A percentile compares a stretch with the other conserved stretches of the same genome.
Conservation (phyloP, 2,888 invertebrate genomes). For the Zygaena filipendulae region DNA sequence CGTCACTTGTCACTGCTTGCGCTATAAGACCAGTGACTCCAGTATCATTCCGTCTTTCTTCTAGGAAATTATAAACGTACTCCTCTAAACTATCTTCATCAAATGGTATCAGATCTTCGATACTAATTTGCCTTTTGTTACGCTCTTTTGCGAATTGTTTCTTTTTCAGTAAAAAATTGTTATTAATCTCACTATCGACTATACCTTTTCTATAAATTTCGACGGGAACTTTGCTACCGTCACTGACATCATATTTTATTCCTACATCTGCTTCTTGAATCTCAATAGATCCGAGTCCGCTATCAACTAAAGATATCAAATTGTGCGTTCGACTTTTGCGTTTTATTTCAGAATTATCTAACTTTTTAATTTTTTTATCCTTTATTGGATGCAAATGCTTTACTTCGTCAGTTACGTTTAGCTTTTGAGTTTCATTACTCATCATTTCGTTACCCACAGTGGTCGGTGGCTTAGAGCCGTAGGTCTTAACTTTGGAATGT, state of each 20-base stretch:
- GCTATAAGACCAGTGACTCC: conserved; percentile 47
- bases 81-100: conserved; percentile 53
- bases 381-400: conserved; percentile 66
- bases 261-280: conserved; percentile 69
- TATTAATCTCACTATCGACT: conserved; percentile 62
- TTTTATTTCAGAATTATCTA: conserved; percentile 26
- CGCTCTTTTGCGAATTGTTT: conserved; percentile 25
- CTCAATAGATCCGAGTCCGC: conserved; percentile 59
- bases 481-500: conserved; percentile 87
- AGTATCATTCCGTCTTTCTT: conserved; percentile 44
- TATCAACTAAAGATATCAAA: conserved; percentile 44
- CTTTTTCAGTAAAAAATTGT: conserved; percentile 22
- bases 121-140: conserved; percentile 39
- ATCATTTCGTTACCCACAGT: conserved; percentile 36
- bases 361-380: conserved; percentile 38
- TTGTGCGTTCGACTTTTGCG: conserved; percentile 41
- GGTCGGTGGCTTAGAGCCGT: conserved; percentile 70
- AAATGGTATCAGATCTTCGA: conserved; percentile 53
- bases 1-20: conserved; percentile 45
- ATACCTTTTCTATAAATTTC: conserved; percentile 72
- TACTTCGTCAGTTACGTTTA: conserved; percentile 60
- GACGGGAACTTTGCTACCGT: conserved; percentile 56
- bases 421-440: conserved; percentile 63
- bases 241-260: conserved; percentile 67
- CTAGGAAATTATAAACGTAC: conserved; percentile 45